Base-by-base conservation (phyloP, 2,888 invertebrate genomes). In the Ormyrus rosae region DNA sequence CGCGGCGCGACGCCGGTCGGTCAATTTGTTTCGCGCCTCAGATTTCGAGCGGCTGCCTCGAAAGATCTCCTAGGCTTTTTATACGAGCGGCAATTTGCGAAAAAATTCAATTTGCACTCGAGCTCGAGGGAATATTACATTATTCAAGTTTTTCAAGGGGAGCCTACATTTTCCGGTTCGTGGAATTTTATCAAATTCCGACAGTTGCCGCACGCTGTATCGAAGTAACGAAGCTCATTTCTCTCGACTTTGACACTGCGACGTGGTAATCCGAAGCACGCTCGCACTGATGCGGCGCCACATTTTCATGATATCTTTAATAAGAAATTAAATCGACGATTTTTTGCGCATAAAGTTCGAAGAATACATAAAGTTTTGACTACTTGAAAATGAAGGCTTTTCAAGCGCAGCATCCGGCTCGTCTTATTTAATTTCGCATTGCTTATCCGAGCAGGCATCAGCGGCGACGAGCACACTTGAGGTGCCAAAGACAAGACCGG, bases 21-120 rank as follows among this genome's bases (percentile, higher is more conserved):
- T 78, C 58, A 64, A 71, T 78, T 78, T 71, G 65, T 71, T 71
- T 69, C 63, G 34, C 65, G 64, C 55, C 64, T 5, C 10, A 6
- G 50, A n/a, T 48, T 48, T 48, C 4, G 48, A 11, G 19, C n/a
- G 46, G 5, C 9, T 34, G 34, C 10, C 50, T 9, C 9, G 13
- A 2, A 45, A 71, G 19, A 53, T 61, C n/a, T 61, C 45, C 45
- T 11, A 11, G 34, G 19, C 19, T 74, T n/a, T 50, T 34, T 55
- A 19, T 71, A 45, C n/a, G 9, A 77, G 58, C 67, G 13, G 34
- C 46, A 68, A 50, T 64, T 70, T 77, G 13, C 13, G 45, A 73
- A 79, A 34, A 74, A 74, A 69, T 69, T 74, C 79, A 64, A 74
- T 74, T 79, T 79, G 19, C 64, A 64, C 68, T 3, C 50, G 64